These are phyloP conservation scores for Sturnira hondurensis DNA, from an alignment of 2,113 vertebrate genomes.

Conservation along the genomic window DNA sequence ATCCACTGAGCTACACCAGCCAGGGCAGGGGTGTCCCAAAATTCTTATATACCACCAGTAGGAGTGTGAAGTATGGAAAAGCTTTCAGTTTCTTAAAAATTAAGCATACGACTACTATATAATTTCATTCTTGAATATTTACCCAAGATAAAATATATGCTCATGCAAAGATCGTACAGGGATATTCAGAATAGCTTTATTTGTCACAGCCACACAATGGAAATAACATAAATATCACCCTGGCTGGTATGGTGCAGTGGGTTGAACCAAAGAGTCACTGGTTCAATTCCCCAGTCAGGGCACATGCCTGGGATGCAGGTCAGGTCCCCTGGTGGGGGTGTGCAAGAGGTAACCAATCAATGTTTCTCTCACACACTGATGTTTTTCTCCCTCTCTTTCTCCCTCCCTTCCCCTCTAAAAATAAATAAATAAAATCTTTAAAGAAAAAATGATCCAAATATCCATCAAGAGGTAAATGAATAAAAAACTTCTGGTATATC, in stretches of 20 bases:
- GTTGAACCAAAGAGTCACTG: no score
- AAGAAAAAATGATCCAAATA: not conserved
- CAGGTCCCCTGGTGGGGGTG: no score
- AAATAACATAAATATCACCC: no score
- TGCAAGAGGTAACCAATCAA: no score
- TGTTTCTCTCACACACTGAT: no score
- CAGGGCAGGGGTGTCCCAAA: not conserved
- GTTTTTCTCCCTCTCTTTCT: no score
- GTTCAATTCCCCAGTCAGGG: no score
- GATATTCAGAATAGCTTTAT: not conserved
- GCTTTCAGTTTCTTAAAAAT: not conserved
- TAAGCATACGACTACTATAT: not conserved
- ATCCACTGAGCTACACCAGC: no score
- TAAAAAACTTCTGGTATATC: not conserved
- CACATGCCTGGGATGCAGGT: no score
- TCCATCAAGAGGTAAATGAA: not conserved
- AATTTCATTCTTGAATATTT: not conserved
- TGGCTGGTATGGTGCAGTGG: no score
- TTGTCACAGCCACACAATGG: not conserved
- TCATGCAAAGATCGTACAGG: not conserved
- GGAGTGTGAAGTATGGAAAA: not conserved
- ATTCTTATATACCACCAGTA: not conserved
- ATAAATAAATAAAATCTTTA: no score
- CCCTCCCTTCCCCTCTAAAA: no score
- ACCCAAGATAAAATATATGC: not conserved